These are phyloP conservation scores for Rhagoletis zephyria DNA, from an alignment of 1,140 invertebrate species.

Conservation along the genomic window DNA sequence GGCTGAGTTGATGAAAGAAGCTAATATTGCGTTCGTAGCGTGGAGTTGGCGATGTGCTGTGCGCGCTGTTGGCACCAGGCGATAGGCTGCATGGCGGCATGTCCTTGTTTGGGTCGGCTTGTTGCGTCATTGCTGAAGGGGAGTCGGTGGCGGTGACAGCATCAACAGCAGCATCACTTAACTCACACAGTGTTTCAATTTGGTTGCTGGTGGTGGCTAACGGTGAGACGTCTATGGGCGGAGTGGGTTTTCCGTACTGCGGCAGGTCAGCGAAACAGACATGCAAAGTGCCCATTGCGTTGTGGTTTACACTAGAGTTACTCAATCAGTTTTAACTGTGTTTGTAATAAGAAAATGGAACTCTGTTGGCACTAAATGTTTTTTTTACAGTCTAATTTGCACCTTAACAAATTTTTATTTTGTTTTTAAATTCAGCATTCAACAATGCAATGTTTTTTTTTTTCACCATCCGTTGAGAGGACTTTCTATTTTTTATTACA, in stretches of 20 bases:
- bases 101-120: slow-evolving; percentile 53
- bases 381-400: neutral
- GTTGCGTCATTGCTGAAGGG: slow-evolving; percentile 56
- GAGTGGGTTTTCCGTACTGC: slow-evolving; percentile 55
- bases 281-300: slow-evolving; percentile 63
- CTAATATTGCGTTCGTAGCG: slow-evolving; percentile 76
- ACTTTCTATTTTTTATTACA: neutral
- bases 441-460: neutral
- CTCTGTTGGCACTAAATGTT: neutral
- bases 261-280: slow-evolving; percentile 69
- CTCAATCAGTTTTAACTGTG: neutral
- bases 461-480: neutral
- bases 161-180: slow-evolving; percentile 56
- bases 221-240: slow-evolving; percentile 56
- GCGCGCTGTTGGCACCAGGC: slow-evolving; percentile 56
- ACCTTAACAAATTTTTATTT: neutral
- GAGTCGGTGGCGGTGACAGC: slow-evolving; percentile 58
- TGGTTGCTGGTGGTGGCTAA: slow-evolving; percentile 15
- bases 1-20: slow-evolving; percentile 78
- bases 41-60: slow-evolving; percentile 72
- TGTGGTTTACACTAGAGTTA: neutral
- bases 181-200: neutral
- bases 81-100: slow-evolving; percentile 55
- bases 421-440: neutral
- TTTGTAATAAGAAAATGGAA: neutral